A percentile compares a stretch with the other conserved stretches of the same genome.
Evolutionary conservation across 2,113 vertebrate genomes (phyloP).

Genomic region (Labrus mixtus): DNA sequence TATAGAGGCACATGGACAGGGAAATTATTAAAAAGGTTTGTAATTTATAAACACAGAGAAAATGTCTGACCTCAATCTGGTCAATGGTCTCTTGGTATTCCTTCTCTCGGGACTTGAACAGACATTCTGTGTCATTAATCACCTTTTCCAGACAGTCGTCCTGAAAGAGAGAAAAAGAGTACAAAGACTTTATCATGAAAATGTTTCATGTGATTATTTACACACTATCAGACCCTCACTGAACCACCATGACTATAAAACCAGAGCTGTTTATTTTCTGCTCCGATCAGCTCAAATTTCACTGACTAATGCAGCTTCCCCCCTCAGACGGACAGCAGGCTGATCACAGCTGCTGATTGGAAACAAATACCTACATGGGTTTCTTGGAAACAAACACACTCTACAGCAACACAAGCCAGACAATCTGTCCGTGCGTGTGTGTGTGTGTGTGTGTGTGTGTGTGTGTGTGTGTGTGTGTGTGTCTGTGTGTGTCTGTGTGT

Average conservation of each 20-base stretch:
- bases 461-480: not conserved
- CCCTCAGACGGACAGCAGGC: constrained; percentile 6
- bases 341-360: constrained; percentile 26
- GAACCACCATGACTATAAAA: constrained; percentile 13
- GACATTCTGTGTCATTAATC: constrained; percentile 95
- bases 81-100: constrained; percentile 98
- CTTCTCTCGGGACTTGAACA: constrained; percentile 96
- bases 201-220: not conserved
- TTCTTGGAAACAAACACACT: constrained; percentile 55
- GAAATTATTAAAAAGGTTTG: not conserved
- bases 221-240: constrained; percentile 11
- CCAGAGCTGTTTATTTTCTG: constrained; percentile 10
- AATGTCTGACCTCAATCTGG: constrained; percentile 93
- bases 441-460: not conserved
- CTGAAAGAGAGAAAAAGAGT: constrained; percentile 75
- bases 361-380: constrained; percentile 60
- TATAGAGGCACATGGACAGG: not conserved
- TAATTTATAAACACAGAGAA: not conserved
- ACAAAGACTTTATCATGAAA: not conserved
- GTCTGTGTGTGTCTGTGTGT: not conserved
- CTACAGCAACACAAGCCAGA: constrained; percentile 13
- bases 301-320: constrained; percentile 37
- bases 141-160: constrained; percentile 97
- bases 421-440: not conserved
- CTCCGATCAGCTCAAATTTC: constrained; percentile 56